Base-by-base conservation (phyloP, 2,797 vertebrate genomes). In the Eulemur rubriventer region DNA sequence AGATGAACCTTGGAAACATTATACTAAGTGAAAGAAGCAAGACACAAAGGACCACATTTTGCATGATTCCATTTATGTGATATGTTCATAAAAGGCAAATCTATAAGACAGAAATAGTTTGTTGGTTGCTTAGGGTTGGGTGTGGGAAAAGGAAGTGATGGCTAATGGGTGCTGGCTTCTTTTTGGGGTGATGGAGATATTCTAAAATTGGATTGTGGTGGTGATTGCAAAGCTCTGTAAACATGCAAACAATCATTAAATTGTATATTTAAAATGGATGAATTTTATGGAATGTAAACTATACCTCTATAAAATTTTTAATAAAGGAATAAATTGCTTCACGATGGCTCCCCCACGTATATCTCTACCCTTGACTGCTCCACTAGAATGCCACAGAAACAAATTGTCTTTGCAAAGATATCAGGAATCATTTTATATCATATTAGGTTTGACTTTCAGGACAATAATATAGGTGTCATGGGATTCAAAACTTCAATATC, bases 401-500 rank as follows among this genome's bases (percentile, higher is more conserved):
- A 43, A 92, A 86, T 48, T 75, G 41, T n/a, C 43, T 76, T 92
- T 75, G 22, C 41, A 65, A 95, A 93, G 95, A 96, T 72, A 97
- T 78, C n/a, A 83, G 50, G 79, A 95, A 95, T 88, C 61, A 93
- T 87, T 94, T 96, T 76, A 38, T 89, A 92, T 69, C 26, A 89
- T 55, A 95, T 96, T 84, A 96, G 75, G 76, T 78, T 93, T 96
- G 72, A 65, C 48, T 97, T 97, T 78, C 55, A 73, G 65, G 41
- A 81, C 80, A 82, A 93, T 90, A 82, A 96, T 90, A 89, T 85
- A 94, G n/a, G 73, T 88, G 52, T 82, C 55, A 98, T 92, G 97
- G 96, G 95, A 97, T 98, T 98, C 97, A 98, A 97, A 98, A 96
- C 95, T 97, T 96, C 87, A 79, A 4, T 94, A 87, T 65, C 4